Evolutionary conservation across 2,797 vertebrate genomes (phyloP), one percentile per base, ranked within the genome.

Genomic region (Coracias cyanogaster): DNA sequence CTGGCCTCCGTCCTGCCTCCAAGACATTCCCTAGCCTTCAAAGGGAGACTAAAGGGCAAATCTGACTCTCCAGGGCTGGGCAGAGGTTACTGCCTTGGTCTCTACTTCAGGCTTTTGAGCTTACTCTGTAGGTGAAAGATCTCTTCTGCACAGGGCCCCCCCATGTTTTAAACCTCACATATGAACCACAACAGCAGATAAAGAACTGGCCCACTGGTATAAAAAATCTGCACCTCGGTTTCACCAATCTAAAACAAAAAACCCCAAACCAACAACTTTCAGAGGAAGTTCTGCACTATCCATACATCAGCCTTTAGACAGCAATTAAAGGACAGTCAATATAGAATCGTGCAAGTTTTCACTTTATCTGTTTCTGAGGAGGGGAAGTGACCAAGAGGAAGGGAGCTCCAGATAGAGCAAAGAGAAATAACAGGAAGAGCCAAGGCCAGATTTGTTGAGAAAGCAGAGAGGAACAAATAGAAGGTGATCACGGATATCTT

Each of bases 181-280:
- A 43, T 4, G 4, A 87, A 15, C 3, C 25, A 48, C 0, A 0
- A 37, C 15, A 73, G 15, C 39, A 1, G 2, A 91, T 24, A 28
- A 82, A 74, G 39, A 90, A 39, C 21, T 29, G 29, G 41, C 24
- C 67, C 37, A 10, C 7, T 25, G 7, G 19, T 37, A 48, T 22
- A 45, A 76, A 51, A 84, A 78, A 55, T 24, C 49, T 37, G 31
- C 37, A 58, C 22, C 26, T 78, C 6, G 1, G 25, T 41, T 86
- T 78, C 52, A 74, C 19, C 25, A 64, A 49, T 6, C 31, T 31
- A 61, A 87, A 85, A 77, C 37, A 43, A 43, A 43, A 11, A 43
- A 43, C 10, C 41, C 41, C 41, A 33, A 17, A 20, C 37, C 37
- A 37, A 37, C 37, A 37, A 37, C 22, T 52, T 81, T 15, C 45